A percentile compares a stretch with the other conserved stretches of the same genome.
Evolutionary conservation across 2,797 vertebrate species (phyloP).

Genomic region (Silurus aristotelis): DNA sequence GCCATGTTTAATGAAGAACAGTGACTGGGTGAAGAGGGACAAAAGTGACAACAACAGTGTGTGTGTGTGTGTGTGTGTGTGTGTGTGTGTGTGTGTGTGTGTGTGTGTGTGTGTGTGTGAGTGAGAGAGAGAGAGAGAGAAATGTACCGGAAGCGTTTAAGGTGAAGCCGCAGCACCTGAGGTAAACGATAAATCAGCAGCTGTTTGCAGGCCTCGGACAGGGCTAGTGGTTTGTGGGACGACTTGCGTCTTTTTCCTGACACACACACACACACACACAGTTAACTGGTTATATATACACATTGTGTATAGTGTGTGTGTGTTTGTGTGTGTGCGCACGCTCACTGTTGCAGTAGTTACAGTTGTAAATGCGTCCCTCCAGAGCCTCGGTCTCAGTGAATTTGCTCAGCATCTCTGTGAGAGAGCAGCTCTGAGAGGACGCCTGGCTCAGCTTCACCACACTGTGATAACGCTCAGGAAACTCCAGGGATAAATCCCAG

Average conservation of each 20-base stretch:
- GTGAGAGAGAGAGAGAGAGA: neutral
- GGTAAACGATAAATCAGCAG: slow-evolving; percentile 99
- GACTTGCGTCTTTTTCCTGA: slow-evolving; percentile 93
- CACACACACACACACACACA: neutral
- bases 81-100: neutral
- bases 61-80: neutral
- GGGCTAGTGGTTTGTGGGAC: slow-evolving; percentile 92
- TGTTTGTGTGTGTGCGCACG: neutral
- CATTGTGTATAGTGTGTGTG: neutral
- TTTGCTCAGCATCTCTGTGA: slow-evolving; percentile 97
- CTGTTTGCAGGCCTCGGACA: slow-evolving; percentile 98
- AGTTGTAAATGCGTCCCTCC: slow-evolving; percentile 96
- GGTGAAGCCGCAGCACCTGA: slow-evolving; percentile 99
- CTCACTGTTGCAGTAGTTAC: slow-evolving; percentile 98
- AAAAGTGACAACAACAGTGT: too few species aligned
- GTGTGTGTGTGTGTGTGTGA: neutral
- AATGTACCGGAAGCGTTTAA: slow-evolving; percentile 96
- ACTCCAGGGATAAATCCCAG: slow-evolving; percentile 97
- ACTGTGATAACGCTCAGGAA: slow-evolving; percentile 94
- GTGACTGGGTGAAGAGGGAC: too few species aligned
- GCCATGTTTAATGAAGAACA: too few species aligned
- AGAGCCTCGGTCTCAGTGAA: slow-evolving; percentile 98
- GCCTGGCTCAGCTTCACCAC: slow-evolving; percentile 79
- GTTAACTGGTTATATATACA: neutral
- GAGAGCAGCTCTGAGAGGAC: slow-evolving; percentile 87